Conservation (phyloP, 2,113 vertebrate species). For the Perca flavescens region DNA sequence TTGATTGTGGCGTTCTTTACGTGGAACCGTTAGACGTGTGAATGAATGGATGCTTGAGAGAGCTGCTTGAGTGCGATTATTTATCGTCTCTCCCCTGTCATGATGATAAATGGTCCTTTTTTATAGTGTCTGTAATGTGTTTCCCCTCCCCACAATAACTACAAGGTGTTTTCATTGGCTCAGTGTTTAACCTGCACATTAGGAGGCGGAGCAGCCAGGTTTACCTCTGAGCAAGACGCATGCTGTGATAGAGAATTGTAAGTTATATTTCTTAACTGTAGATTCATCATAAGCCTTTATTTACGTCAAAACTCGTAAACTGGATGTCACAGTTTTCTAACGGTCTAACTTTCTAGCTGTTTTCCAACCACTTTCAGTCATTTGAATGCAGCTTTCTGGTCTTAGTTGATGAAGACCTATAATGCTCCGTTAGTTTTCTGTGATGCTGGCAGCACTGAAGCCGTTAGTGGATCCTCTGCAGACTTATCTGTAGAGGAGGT, state of each 20-base stretch:
- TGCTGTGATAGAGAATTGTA: background rate
- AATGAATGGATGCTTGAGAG: slow-evolving; percentile 50
- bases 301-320: background rate
- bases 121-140: slow-evolving; percentile 25
- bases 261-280: background rate
- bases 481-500: slow-evolving; percentile 2
- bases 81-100: slow-evolving; percentile 51
- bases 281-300: background rate
- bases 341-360: background rate
- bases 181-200: slow-evolving; percentile 39
- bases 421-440: background rate
- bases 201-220: background rate
- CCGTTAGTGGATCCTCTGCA: background rate
- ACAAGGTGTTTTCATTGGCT: slow-evolving; percentile 36
- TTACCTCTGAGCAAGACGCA: slow-evolving; percentile 6
- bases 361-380: background rate
- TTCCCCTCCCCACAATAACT: slow-evolving; percentile 35
- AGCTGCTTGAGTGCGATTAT: slow-evolving; percentile 58
- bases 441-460: background rate
- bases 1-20: slow-evolving; percentile 25
- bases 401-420: slow-evolving; percentile 23
- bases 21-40: slow-evolving; percentile 39
- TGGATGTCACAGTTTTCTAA: background rate
- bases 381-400: background rate
- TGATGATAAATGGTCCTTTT: slow-evolving; percentile 65